phyloP scores from a whole-genome alignment of 1,140 invertebrate species.

The Drosophila santomea region DNA sequence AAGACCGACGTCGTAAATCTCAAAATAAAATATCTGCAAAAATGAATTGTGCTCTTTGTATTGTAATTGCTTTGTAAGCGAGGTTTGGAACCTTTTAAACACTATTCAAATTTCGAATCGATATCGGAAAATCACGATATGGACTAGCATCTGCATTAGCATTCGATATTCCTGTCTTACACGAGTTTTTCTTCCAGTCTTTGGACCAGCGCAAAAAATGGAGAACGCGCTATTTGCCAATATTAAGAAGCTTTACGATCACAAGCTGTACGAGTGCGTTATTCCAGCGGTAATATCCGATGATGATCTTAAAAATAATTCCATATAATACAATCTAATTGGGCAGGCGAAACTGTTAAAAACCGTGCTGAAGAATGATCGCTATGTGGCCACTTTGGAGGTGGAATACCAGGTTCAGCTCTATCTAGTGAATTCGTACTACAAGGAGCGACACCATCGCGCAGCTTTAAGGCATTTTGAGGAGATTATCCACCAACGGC shows the following conservation, averaged over 20 bases:
- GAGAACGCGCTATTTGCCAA: conserved; percentile 71
- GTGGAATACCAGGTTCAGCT: conserved; percentile 74
- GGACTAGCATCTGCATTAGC: too few species aligned
- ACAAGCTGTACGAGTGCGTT: conserved; percentile 73
- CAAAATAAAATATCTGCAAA: conserved; percentile 31
- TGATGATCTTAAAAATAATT: neutral
- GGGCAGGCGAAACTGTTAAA: conserved; percentile 66
- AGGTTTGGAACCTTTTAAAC: neutral
- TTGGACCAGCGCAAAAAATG: conserved; percentile 35
- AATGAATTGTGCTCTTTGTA: neutral
- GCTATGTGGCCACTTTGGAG: conserved; percentile 65
- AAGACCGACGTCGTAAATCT: conserved; percentile 20
- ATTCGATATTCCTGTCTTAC: too few species aligned
- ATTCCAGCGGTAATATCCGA: conserved; percentile 56
- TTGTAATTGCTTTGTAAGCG: neutral
- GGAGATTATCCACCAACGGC: conserved; percentile 52
- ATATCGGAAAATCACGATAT: neutral
- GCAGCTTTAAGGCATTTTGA: conserved; percentile 53
- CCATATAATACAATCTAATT: neutral
- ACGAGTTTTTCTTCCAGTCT: too few species aligned
- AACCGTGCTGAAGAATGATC: conserved; percentile 71
- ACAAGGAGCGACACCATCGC: conserved; percentile 58
- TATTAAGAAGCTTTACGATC: conserved; percentile 75
- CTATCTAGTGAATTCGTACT: conserved; percentile 61
- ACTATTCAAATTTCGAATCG: neutral